Evolutionary conservation across 2,888 invertebrate genomes (phyloP), one percentile per base, ranked within the genome.

Genomic region (Diarsia dahlii): DNA sequence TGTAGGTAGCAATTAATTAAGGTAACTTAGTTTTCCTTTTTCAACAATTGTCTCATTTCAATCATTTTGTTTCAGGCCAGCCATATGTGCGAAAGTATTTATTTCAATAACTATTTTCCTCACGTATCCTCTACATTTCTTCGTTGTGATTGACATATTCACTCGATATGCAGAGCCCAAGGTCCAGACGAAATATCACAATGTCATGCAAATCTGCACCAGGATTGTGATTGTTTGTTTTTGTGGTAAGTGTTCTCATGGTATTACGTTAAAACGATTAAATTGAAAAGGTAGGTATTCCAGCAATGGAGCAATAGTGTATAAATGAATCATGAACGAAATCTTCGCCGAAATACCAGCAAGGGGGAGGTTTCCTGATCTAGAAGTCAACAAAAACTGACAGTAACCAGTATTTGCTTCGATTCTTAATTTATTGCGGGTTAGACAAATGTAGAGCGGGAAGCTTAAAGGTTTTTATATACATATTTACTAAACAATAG

Each of bases 91-190:
- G 0, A 98, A 99, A 94, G 90, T 98, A 48, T 97, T 98, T 89
- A 99, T 99, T 94, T 98, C 99, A 0, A 82, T 98, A 10, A 98
- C 99, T 0, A 98, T 99, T 79, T 98, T 99, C 85, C 98, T 99
- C 86, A 99, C 99, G 0, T 99, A 99, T 92, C 98, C 98, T 18
- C 97, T 99, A 0, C 99, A 99, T 94, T 98, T 99, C 92, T 99
- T 98, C 93, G 99, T 99, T 0, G 99, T 99, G 3, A 97, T 98
- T 88, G 98, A 98, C 73, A 98, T 99, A 72, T 97, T 99, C 60
- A 99, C 98, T 97, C 97, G 97, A 65, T 97, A 97, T 97, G 76
- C 98, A 96, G 93, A 98, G 90, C 90, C 97, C 91, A 89, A 98
- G 91, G 92, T 99, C 97, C 90, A 91, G 15, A 89, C 93, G 46